phyloP scores from a whole-genome alignment of 1,140 invertebrate genomes.

The Amphibalanus amphitrite region DNA sequence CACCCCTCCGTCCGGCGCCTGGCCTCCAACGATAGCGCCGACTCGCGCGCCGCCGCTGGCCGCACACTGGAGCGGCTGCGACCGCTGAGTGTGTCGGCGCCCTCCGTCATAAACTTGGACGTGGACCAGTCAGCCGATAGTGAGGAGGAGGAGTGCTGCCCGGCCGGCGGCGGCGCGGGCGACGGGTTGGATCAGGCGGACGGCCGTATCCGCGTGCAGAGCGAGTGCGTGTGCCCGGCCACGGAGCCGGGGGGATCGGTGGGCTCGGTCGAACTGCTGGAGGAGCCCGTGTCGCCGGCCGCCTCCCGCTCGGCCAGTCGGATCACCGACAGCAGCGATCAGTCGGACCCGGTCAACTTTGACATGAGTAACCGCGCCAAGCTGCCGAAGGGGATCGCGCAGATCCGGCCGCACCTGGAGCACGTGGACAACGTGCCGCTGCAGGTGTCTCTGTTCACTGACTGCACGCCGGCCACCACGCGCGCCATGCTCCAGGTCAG shows the following conservation, averaged over 20 bases:
- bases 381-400: conserved; percentile 86
- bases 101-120: conserved; percentile 67
- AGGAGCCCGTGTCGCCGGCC: background rate
- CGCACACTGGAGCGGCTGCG: conserved; percentile 41
- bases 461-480: conserved; percentile 66
- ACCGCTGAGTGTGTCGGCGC: conserved; percentile 59
- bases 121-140: conserved; percentile 34
- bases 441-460: conserved; percentile 88
- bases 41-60: conserved; percentile 7
- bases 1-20: background rate
- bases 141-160: background rate
- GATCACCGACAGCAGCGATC: conserved; percentile 70
- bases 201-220: background rate
- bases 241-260: too few relatives aligned
- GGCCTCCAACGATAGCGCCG: background rate
- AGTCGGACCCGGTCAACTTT: conserved; percentile 43
- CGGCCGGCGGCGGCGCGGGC: too few relatives aligned
- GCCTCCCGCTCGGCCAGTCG: conserved; percentile 56
- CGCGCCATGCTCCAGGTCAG: conserved; percentile 31
- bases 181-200: background rate
- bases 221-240: background rate
- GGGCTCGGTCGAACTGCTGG: background rate
- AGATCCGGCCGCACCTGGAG: conserved; percentile 87
- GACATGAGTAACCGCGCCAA: conserved; percentile 88
- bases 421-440: conserved; percentile 92